Percentiles rank a stretch among this genome's conserved stretches.
These are phyloP conservation scores for Camponotus floridanus DNA, from an alignment of 1,140 invertebrate genomes.

Conservation along the genomic window DNA sequence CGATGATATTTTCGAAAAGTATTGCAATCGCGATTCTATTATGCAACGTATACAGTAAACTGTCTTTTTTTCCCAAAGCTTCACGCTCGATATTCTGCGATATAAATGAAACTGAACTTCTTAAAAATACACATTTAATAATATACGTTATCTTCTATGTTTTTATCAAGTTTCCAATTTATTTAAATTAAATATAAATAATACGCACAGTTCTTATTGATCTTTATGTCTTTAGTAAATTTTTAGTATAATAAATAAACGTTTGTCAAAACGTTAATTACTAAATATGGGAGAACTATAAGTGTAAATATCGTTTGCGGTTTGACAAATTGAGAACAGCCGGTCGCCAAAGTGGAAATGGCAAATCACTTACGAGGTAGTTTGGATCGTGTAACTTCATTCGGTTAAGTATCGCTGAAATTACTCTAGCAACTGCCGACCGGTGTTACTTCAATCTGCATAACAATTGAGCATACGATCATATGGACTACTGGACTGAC, in stretches of 20 bases:
- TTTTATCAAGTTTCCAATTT: not conserved
- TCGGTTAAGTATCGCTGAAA: conserved; percentile 68
- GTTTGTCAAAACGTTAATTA: too few species aligned
- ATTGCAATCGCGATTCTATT: conserved; percentile 49
- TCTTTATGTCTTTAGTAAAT: not conserved
- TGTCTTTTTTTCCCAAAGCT: not conserved
- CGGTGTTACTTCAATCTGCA: conserved; percentile 76
- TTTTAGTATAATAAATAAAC: not conserved
- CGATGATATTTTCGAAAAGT: conserved; percentile 45
- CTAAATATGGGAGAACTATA: too few species aligned
- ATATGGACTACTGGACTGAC: not conserved
- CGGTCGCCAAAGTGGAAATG: conserved; percentile 51
- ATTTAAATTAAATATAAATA: not conserved
- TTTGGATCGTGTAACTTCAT: conserved; percentile 59
- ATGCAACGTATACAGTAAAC: not conserved
- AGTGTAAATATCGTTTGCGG: conserved; percentile 35
- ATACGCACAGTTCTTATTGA: not conserved
- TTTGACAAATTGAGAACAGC: conserved; percentile 23
- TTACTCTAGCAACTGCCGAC: conserved; percentile 56
- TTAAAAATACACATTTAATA: not conserved
- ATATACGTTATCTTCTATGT: not conserved
- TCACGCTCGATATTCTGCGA: not conserved
- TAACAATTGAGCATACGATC: conserved; percentile 68
- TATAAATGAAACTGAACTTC: not conserved
- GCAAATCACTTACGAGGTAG: conserved; percentile 63